Percentiles rank a stretch among this genome's conserved stretches.
Conservation (phyloP, 2,113 vertebrate genomes). For the Mus musculus region DNA sequence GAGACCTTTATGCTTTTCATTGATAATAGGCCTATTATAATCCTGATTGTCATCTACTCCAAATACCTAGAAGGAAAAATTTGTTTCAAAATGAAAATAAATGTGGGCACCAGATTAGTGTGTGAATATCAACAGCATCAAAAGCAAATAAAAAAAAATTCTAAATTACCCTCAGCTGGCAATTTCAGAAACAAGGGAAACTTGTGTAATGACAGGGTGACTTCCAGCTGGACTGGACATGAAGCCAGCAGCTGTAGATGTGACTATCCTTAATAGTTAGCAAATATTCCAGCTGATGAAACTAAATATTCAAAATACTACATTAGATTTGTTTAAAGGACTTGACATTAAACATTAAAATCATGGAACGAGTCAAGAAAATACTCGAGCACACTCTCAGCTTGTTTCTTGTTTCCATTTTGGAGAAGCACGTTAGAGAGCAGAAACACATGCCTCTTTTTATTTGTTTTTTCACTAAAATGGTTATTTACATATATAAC, state of each 20-base stretch:
- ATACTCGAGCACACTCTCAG: neutral
- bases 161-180: neutral
- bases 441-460: neutral
- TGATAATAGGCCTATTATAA: slow-evolving; percentile 90
- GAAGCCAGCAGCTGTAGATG: neutral
- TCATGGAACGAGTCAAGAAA: neutral
- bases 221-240: neutral
- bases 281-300: slow-evolving; percentile 10
- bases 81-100: slow-evolving; percentile 85
- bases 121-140: slow-evolving; percentile 78
- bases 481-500: neutral
- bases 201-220: neutral
- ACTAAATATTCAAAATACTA: slow-evolving; percentile 1
- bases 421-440: slow-evolving; percentile 13
- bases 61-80: slow-evolving; percentile 93
- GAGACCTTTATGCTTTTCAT: slow-evolving; percentile 90
- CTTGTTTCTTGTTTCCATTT: slow-evolving; percentile 17
- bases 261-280: neutral
- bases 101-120: slow-evolving; percentile 77
- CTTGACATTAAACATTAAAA: neutral
- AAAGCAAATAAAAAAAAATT: slow-evolving; percentile 57
- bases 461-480: neutral
- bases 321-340: slow-evolving; percentile 36
- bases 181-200: slow-evolving; percentile 42
- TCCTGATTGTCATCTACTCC: slow-evolving; percentile 94